Conservation (phyloP, 2,888 invertebrate species). For the Celastrina argiolus region DNA sequence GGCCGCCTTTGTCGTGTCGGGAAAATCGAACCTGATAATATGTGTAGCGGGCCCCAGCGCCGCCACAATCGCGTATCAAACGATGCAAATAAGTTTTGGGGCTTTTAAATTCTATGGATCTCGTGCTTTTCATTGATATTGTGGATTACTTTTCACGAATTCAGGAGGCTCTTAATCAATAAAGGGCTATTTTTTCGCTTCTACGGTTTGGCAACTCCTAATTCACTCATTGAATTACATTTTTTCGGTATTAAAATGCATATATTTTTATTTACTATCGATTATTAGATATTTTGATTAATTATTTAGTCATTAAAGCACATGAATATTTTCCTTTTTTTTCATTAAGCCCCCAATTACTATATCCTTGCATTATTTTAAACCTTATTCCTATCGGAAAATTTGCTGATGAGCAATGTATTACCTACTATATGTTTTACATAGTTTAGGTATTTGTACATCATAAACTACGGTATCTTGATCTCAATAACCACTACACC, state of each 20-base stretch:
- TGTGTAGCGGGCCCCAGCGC: constrained; percentile 39
- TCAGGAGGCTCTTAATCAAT: background rate
- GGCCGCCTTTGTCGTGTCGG: constrained; percentile 74
- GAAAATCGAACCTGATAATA: constrained; percentile 68
- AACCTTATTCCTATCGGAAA: too few relatives aligned
- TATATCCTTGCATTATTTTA: too few relatives aligned
- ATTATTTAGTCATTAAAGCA: too few relatives aligned
- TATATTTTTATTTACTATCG: too few relatives aligned
- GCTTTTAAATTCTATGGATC: constrained; percentile 50
- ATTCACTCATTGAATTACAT: too few relatives aligned
- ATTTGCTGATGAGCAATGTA: too few relatives aligned
- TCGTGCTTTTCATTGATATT: constrained; percentile 63
- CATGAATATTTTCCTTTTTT: too few relatives aligned
- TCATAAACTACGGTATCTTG: constrained; percentile 4
- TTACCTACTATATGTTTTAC: background rate
- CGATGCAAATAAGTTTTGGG: constrained; percentile 71
- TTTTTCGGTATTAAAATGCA: too few relatives aligned
- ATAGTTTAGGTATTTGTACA: background rate
- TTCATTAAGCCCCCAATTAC: too few relatives aligned
- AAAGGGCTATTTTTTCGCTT: background rate
- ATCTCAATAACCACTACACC: background rate
- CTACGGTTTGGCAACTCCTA: background rate
- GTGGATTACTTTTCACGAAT: constrained; percentile 55
- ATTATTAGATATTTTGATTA: too few relatives aligned
- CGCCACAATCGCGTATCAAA: constrained; percentile 70